Percentiles rank a stretch among this genome's conserved stretches.
Conservation (phyloP, 2,888 invertebrate species). For the Encarsia formosa region DNA sequence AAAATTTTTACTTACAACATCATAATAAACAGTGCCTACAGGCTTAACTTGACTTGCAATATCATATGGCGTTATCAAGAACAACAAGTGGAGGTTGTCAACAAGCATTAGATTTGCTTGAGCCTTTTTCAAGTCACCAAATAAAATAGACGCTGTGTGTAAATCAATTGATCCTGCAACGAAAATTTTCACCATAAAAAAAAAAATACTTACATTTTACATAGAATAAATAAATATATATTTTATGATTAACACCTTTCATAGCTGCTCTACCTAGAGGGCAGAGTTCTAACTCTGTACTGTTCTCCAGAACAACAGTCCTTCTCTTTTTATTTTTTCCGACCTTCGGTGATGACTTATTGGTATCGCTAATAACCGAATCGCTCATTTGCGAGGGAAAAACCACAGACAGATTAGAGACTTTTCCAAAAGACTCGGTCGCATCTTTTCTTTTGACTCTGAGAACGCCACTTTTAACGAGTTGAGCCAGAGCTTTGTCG, state of each 20-base stretch:
- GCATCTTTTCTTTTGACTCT: slow-evolving; percentile 29
- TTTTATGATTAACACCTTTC: slow-evolving; percentile 58
- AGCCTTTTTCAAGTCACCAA: slow-evolving; percentile 69
- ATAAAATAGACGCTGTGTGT: slow-evolving; percentile 65
- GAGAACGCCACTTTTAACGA: slow-evolving; percentile 53
- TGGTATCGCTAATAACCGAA: not conserved
- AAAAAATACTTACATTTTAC: not conserved
- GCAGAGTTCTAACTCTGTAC: slow-evolving; percentile 59
- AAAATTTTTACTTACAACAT: slow-evolving; percentile 54
- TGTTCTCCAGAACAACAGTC: slow-evolving; percentile 40
- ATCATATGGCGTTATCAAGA: slow-evolving; percentile 79
- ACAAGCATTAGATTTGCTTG: slow-evolving; percentile 72
- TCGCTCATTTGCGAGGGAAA: slow-evolving; percentile 37
- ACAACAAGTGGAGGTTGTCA: slow-evolving; percentile 81
- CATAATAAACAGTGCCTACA: slow-evolving; percentile 56
- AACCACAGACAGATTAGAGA: slow-evolving; percentile 40
- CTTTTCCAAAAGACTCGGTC: too few relatives aligned
- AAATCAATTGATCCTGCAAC: slow-evolving; percentile 74
- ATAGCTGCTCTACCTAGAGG: slow-evolving; percentile 76
- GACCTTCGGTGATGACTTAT: not conserved
- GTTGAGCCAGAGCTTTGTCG: slow-evolving; percentile 50
- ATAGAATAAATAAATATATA: slow-evolving; percentile 1
- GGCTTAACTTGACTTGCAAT: slow-evolving; percentile 57
- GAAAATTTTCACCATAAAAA: not conserved
- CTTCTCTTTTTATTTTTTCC: slow-evolving; percentile 26